A percentile compares a stretch with the other conserved stretches of the same genome.
Conservation (phyloP, 2,113 vertebrate species). For the Calidris pygmaea region DNA sequence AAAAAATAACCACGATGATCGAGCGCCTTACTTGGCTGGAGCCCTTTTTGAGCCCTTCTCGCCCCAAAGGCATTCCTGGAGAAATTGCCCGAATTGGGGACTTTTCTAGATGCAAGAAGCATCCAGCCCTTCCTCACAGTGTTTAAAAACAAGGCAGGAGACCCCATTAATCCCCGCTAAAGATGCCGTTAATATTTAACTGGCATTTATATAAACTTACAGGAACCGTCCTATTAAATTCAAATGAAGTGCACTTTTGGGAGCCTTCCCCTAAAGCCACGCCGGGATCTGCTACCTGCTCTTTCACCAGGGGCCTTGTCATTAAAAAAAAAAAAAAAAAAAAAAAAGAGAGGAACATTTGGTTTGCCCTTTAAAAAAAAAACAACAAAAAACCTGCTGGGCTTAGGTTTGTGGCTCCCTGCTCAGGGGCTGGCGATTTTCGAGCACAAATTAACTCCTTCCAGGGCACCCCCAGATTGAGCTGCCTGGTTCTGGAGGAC, state of each 20-base stretch:
- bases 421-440: neutral
- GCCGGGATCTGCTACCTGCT: neutral
- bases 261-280: conserved; percentile 69
- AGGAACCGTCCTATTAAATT: conserved; percentile 72
- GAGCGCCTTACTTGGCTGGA: neutral
- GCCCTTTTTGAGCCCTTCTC: neutral
- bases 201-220: conserved; percentile 74
- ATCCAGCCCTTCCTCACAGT: neutral
- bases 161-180: conserved; percentile 67
- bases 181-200: conserved; percentile 74
- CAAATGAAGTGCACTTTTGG: conserved; percentile 68
- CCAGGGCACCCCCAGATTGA: neutral
- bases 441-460: neutral
- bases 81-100: neutral
- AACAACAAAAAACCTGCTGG: neutral
- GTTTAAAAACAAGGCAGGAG: conserved; percentile 1
- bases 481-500: neutral
- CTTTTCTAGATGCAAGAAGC: neutral
- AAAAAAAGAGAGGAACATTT: conserved; percentile 41
- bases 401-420: neutral
- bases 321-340: conserved; percentile 32
- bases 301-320: neutral
- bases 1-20: neutral
- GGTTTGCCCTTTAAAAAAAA: conserved; percentile 44
- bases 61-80: conserved; percentile 12